These are phyloP conservation scores for Takifugu ocellatus DNA, from an alignment of 2,797 vertebrate species.

Conservation along the genomic window DNA sequence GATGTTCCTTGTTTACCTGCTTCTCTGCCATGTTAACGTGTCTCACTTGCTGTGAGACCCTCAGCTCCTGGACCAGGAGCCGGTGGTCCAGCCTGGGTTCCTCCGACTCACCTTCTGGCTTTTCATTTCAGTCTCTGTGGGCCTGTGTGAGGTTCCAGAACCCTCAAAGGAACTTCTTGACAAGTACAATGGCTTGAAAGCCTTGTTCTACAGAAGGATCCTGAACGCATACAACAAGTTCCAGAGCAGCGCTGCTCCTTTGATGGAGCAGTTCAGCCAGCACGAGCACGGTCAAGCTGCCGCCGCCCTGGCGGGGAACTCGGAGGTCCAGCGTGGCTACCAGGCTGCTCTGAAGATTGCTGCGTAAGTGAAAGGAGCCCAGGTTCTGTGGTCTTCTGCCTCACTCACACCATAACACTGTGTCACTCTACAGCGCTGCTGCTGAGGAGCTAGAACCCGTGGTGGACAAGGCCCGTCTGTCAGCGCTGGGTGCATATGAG, in stretches of 20 bases:
- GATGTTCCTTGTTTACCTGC: neutral
- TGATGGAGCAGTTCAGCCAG: neutral
- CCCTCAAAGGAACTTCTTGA: constrained; percentile 67
- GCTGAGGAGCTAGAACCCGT: constrained; percentile 44
- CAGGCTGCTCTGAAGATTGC: too few species aligned
- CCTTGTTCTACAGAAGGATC: constrained; percentile 55
- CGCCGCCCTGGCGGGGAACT: neutral
- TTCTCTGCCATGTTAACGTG: too few species aligned
- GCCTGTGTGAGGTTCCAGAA: constrained; percentile 46
- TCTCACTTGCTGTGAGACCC: too few species aligned
- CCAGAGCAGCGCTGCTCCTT: neutral
- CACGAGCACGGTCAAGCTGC: neutral
- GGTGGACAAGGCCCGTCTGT: constrained; percentile 49
- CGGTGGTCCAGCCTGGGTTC: too few species aligned
- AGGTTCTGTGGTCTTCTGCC: too few species aligned
- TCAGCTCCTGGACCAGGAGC: too few species aligned
- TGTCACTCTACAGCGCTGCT: constrained; percentile 45
- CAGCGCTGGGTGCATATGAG: constrained; percentile 60
- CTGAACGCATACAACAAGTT: constrained; percentile 8
- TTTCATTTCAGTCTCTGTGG: constrained; percentile 65
- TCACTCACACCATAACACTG: too few species aligned
- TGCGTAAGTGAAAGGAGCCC: too few species aligned
- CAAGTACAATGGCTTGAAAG: constrained; percentile 55
- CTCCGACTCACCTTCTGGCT: constrained; percentile 1
- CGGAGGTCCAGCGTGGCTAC: too few species aligned